Percentiles rank a stretch among this genome's conserved stretches.
phyloP scores from a whole-genome alignment of 2,888 invertebrate species.

The Stenodema calcarata region DNA sequence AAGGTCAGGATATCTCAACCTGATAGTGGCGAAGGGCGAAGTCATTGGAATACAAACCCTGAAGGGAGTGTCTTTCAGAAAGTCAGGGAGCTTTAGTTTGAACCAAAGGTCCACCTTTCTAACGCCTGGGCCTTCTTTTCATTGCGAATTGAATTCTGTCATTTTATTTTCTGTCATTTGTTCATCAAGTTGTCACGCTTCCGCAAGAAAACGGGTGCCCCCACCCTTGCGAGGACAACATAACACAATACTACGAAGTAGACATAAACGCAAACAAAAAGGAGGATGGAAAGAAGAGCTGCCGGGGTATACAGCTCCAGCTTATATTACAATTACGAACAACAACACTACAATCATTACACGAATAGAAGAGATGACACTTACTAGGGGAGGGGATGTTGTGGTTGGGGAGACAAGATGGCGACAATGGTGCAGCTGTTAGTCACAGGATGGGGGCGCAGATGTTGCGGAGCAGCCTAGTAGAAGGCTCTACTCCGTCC shows the following conservation, averaged over 20 bases:
- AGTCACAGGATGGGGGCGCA: slow-evolving; percentile 56
- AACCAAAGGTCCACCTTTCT: slow-evolving; percentile 3
- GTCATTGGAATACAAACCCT: not conserved
- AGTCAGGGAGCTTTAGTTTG: not conserved
- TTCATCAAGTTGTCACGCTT: slow-evolving; percentile 47
- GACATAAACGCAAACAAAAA: slow-evolving; percentile 28
- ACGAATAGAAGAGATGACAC: slow-evolving; percentile 20
- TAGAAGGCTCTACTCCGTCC: slow-evolving; percentile 23
- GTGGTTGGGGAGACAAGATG: slow-evolving; percentile 30
- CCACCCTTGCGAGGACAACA: slow-evolving; percentile 49
- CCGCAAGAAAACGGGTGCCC: slow-evolving; percentile 46
- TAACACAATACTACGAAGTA: slow-evolving; percentile 46
- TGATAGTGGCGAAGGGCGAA: not conserved
- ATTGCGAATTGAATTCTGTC: not conserved
- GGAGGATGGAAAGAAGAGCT: slow-evolving; percentile 29
- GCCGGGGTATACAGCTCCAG: slow-evolving; percentile 13
- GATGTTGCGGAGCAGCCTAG: slow-evolving; percentile 52
- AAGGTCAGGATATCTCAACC: not conserved
- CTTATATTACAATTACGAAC: slow-evolving; percentile 1
- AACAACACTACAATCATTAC: slow-evolving; percentile 33
- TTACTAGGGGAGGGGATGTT: slow-evolving; percentile 28
- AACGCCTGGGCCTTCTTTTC: not conserved
- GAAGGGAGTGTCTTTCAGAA: not conserved
- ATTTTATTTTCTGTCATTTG: not conserved
- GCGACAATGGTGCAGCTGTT: slow-evolving; percentile 44